Evolutionary conservation across 2,797 vertebrate species (phyloP).

Genomic region (Sebastes paucispinis): DNA sequence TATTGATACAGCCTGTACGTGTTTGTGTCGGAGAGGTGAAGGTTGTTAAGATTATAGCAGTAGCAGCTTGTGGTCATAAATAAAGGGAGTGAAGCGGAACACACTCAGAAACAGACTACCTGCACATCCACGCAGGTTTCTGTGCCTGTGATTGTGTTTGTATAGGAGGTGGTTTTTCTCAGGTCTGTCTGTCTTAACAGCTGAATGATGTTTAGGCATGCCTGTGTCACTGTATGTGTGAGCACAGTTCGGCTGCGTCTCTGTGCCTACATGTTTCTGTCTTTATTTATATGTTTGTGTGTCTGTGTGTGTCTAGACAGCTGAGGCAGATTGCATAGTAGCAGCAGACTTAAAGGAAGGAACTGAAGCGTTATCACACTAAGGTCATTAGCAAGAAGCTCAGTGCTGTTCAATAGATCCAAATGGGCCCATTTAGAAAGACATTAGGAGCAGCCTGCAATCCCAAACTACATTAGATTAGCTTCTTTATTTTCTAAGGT

Average conservation of each 20-base stretch:
- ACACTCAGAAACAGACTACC: slow-evolving; percentile 18
- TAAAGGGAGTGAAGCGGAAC: slow-evolving; percentile 24
- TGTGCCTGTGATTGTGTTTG: neutral
- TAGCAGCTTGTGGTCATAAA: slow-evolving; percentile 24
- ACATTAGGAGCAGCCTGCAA: slow-evolving; percentile 60
- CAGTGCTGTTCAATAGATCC: slow-evolving; percentile 57
- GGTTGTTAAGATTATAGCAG: neutral
- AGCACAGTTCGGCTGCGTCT: neutral
- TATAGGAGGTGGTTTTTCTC: slow-evolving; percentile 15
- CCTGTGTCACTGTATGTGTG: slow-evolving; percentile 26
- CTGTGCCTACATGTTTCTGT: neutral
- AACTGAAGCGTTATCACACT: slow-evolving; percentile 57
- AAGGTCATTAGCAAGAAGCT: slow-evolving; percentile 63
- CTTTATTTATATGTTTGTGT: slow-evolving; percentile 17
- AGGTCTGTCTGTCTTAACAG: slow-evolving; percentile 9
- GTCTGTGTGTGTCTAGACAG: slow-evolving; percentile 22
- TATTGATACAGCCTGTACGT: too few relatives aligned
- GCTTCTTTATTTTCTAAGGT: slow-evolving; percentile 38
- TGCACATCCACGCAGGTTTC: slow-evolving; percentile 2
- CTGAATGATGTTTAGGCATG: slow-evolving; percentile 13
- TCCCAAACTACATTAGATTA: slow-evolving; percentile 47
- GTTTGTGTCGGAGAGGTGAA: neutral
- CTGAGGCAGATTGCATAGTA: slow-evolving; percentile 13
- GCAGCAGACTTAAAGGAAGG: slow-evolving; percentile 44
- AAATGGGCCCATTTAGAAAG: slow-evolving; percentile 66